A percentile compares a stretch with the other conserved stretches of the same genome.
These are phyloP conservation scores for Ambastaia sidthimunki DNA, from an alignment of 2,797 vertebrate genomes.

Conservation along the genomic window DNA sequence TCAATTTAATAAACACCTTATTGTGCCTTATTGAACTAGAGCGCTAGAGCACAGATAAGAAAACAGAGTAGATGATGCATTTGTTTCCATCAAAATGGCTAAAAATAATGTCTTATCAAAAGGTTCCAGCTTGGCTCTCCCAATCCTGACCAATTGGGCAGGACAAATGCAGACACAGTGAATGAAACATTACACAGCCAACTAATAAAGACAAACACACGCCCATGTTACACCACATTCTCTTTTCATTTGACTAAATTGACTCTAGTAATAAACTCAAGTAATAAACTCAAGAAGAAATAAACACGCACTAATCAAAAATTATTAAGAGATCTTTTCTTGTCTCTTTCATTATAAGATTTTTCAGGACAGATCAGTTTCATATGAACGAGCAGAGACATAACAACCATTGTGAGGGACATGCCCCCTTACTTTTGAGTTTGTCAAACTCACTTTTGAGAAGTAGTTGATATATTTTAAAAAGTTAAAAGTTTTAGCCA, in stretches of 20 bases:
- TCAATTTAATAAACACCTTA: conserved; percentile 5
- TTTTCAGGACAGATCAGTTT: not conserved
- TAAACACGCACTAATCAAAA: conserved; percentile 4
- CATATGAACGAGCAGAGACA: not conserved
- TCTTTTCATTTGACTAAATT: conserved; percentile 27
- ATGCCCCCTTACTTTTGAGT: no score
- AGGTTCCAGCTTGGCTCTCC: not conserved
- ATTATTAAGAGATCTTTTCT: conserved; percentile 17
- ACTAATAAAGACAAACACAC: conserved; percentile 3
- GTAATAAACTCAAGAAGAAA: not conserved
- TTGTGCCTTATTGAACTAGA: not conserved
- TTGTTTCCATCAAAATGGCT: not conserved
- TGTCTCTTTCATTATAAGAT: not conserved
- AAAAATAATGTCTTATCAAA: not conserved
- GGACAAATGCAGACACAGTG: not conserved
- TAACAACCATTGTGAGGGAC: not conserved
- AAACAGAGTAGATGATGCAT: not conserved
- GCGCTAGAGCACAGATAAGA: not conserved
- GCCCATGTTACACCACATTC: not conserved
- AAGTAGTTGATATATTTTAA: not conserved
- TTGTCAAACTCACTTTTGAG: not conserved
- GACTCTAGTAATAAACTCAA: no score
- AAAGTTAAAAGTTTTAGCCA: no score
- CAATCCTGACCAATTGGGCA: not conserved
- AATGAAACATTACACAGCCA: conserved; percentile 13